phyloP scores from a whole-genome alignment of 2,797 vertebrate species.

The Aselliscus stoliczkanus region DNA sequence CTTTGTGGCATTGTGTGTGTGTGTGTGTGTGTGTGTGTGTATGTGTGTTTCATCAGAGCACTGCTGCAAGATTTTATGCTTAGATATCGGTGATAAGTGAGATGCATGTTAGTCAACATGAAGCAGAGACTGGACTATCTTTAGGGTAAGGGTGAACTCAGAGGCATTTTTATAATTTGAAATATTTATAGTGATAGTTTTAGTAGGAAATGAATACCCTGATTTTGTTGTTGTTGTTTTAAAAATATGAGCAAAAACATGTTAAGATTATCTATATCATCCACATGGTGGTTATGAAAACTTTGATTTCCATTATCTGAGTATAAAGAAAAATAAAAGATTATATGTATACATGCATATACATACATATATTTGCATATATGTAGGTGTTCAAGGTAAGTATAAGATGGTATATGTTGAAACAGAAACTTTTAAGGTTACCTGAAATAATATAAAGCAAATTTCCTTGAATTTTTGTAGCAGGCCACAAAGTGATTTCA shows the following conservation, averaged over 20 bases:
- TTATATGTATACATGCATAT: background rate
- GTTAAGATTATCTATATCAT: background rate
- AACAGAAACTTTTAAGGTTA: background rate
- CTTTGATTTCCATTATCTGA: background rate
- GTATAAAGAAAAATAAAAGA: background rate
- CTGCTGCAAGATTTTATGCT: background rate
- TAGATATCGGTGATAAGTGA: background rate
- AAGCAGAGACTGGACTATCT: background rate
- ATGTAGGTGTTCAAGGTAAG: background rate
- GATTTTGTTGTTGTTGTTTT: background rate
- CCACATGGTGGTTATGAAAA: background rate
- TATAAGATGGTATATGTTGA: background rate
- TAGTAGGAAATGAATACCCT: background rate
- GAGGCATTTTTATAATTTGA: conserved; percentile 15
- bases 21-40: background rate
- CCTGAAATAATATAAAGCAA: background rate
- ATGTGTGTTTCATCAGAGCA: background rate
- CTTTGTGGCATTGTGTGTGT: background rate
- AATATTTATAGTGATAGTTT: conserved; percentile 7
- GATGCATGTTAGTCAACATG: background rate
- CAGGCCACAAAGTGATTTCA: background rate
- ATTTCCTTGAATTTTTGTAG: conserved; percentile 16
- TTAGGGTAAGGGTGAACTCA: background rate
- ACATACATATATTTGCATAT: background rate
- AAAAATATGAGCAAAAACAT: background rate